These are phyloP conservation scores for Zaprionus ghesquierei DNA, from an alignment of 1,140 invertebrate genomes.

Conservation along the genomic window DNA sequence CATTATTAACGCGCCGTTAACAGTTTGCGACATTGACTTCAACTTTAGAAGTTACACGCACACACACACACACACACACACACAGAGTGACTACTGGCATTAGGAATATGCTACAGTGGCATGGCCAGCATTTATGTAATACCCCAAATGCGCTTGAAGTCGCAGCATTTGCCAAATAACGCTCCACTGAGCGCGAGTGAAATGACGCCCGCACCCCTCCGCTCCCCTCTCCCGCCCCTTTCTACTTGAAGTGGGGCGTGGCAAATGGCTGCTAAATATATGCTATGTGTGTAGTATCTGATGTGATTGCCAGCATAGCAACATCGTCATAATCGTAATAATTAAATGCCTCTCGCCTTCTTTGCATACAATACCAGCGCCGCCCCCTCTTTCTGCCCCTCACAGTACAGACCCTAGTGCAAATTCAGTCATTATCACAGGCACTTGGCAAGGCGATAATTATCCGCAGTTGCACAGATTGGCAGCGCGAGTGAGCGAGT, in stretches of 20 bases:
- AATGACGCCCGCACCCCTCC: not conserved
- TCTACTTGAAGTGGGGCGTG: not conserved
- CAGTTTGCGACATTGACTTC: slow-evolving; percentile 75
- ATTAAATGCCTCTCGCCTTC: slow-evolving; percentile 60
- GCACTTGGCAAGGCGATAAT: slow-evolving; percentile 60
- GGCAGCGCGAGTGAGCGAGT: slow-evolving; percentile 24
- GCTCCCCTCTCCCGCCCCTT: not conserved
- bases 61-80: slow-evolving; percentile 2
- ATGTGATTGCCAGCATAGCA: slow-evolving; percentile 19
- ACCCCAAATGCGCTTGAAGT: slow-evolving; percentile 68
- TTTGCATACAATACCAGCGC: slow-evolving; percentile 20
- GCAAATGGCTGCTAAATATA: slow-evolving; percentile 21
- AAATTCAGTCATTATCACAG: slow-evolving; percentile 68
- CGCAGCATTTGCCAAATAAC: slow-evolving; percentile 67
- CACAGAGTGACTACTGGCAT: slow-evolving; percentile 16
- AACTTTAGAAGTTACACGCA: slow-evolving; percentile 64
- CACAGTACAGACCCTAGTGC: not conserved
- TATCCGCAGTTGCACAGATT: slow-evolving; percentile 57
- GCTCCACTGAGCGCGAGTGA: slow-evolving; percentile 39
- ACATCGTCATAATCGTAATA: slow-evolving; percentile 56
- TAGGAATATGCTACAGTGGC: slow-evolving; percentile 60
- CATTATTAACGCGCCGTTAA: slow-evolving; percentile 77
- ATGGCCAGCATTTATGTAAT: slow-evolving; percentile 64
- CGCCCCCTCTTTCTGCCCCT: not conserved
- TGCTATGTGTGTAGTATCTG: slow-evolving; percentile 14